phyloP scores from a whole-genome alignment of 2,888 invertebrate genomes.

The Hirtodrosophila trivittata region DNA sequence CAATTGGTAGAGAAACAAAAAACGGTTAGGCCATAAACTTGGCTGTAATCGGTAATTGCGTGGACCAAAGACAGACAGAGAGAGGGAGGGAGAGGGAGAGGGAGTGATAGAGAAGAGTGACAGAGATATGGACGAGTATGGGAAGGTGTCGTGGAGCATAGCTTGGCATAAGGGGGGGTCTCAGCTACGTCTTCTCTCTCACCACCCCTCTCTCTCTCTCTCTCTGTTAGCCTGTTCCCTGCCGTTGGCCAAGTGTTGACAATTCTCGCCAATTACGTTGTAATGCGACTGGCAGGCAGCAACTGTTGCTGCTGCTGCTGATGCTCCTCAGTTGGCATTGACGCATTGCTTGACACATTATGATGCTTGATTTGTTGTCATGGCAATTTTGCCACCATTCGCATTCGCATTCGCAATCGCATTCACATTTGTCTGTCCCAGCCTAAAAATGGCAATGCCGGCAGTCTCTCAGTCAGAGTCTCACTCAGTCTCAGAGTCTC shows the following conservation, averaged over 20 bases:
- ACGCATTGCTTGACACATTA: conserved; percentile 80
- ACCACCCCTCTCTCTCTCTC: not conserved
- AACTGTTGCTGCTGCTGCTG: conserved; percentile 10
- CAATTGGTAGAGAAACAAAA: conserved; percentile 33
- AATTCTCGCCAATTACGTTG: conserved; percentile 82
- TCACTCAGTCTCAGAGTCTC: conserved; percentile 34
- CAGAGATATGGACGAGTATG: conserved; percentile 13
- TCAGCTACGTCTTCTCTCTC: too few relatives aligned
- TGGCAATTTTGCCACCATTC: conserved; percentile 77
- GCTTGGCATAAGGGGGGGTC: conserved; percentile 13
- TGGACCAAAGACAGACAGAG: too few relatives aligned
- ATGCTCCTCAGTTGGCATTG: conserved; percentile 63
- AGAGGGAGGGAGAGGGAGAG: conserved; percentile 55
- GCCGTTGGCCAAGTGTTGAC: conserved; percentile 73
- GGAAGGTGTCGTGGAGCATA: too few relatives aligned
- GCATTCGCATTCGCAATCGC: conserved; percentile 17
- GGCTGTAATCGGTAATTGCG: conserved; percentile 67
- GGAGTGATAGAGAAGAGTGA: conserved; percentile 37
- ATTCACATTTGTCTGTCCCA: conserved; percentile 25
- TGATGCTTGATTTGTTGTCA: conserved; percentile 78
- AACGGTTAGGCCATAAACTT: conserved; percentile 32
- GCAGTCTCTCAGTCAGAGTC: not conserved
- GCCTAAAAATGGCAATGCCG: too few relatives aligned
- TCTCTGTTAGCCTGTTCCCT: conserved; percentile 15
- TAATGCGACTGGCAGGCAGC: conserved; percentile 62